Conservation (phyloP, 92 coral and sea anemone species). For the Paragorgia papillata region DNA sequence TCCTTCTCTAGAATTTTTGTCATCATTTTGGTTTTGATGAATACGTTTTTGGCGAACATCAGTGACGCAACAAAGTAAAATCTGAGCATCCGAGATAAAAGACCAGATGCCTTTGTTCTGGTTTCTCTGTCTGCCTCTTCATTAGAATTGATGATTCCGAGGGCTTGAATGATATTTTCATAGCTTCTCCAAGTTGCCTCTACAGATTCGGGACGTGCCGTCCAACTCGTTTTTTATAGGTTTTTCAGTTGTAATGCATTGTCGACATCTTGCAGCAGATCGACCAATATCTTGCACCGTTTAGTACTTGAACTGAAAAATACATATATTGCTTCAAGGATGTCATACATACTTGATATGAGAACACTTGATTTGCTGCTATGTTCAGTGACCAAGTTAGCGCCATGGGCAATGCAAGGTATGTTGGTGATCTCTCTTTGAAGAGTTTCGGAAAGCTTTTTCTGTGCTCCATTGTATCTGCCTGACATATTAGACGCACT, state of each 20-base stretch:
- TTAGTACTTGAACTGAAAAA: slow-evolving; percentile 4
- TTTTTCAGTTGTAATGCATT: slow-evolving; percentile 8
- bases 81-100: not conserved
- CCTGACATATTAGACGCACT: not conserved
- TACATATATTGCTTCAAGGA: not conserved
- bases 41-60: slow-evolving; percentile 19
- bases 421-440: slow-evolving; percentile 15
- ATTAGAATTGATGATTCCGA: not conserved
- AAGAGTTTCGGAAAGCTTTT: not conserved
- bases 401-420: slow-evolving; percentile 23
- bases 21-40: slow-evolving; percentile 28
- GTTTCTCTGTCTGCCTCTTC: not conserved
- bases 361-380: slow-evolving; percentile 21
- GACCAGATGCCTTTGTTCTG: slow-evolving; percentile 14
- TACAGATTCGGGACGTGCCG: slow-evolving; percentile 13
- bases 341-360: slow-evolving; percentile 12
- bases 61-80: slow-evolving; percentile 15
- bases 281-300: not conserved
- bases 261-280: slow-evolving; percentile 23
- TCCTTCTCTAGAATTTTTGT: slow-evolving; percentile 8
- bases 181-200: slow-evolving; percentile 6
- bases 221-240: slow-evolving; percentile 22
- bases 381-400: slow-evolving; percentile 13
- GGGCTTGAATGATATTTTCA: not conserved
- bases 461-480: not conserved